Percentiles rank a stretch among this genome's conserved stretches.
phyloP scores from a whole-genome alignment of 2,113 vertebrate genomes.

The Podocnemis expansa region DNA sequence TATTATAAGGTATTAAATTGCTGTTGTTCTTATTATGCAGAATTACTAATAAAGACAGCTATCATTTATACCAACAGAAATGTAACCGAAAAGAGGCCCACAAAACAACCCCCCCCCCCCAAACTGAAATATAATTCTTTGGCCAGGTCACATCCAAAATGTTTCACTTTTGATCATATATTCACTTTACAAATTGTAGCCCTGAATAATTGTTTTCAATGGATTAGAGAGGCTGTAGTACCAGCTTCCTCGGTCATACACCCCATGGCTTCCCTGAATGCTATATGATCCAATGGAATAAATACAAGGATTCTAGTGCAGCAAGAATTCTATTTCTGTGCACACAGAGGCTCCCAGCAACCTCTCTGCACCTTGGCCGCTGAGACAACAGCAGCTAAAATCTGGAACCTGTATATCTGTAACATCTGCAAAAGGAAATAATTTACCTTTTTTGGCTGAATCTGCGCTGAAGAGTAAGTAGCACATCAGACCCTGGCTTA shows the following conservation, averaged over 20 bases:
- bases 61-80: accelerated
- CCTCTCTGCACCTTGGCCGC: not conserved
- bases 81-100: not conserved
- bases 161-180: not conserved
- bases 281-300: not conserved
- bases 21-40: not conserved
- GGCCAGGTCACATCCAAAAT: not conserved
- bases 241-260: not conserved
- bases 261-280: not conserved
- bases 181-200: not conserved
- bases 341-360: not conserved
- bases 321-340: not conserved
- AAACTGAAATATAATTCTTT: not conserved
- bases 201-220: not conserved
- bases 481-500: accelerated
- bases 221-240: too few species aligned
- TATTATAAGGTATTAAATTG: not conserved
- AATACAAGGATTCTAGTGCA: not conserved
- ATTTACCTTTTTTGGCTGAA: not conserved
- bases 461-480: not conserved
- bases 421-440: not conserved
- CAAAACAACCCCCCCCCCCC: not conserved
- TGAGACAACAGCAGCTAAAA: not conserved
- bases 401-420: not conserved
- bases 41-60: not conserved